These are phyloP conservation scores for Diplosoma virens DNA, from an alignment of 23 tunicate genomes.

Conservation along the genomic window DNA sequence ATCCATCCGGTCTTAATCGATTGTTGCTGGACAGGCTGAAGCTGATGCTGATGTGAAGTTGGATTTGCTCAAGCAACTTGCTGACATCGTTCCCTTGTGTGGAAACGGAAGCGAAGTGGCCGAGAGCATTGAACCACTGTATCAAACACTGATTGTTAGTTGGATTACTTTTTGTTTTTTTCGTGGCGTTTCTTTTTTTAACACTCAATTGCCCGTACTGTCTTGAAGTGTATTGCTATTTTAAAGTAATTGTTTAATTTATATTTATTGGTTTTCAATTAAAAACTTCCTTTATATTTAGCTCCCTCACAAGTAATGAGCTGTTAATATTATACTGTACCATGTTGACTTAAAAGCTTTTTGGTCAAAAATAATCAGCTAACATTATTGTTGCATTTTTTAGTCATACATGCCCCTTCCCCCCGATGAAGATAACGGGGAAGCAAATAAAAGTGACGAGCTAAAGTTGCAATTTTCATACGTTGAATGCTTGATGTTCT, in stretches of 20 bases:
- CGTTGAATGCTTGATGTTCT: slow-evolving; percentile 80
- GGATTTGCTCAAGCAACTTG: slow-evolving; percentile 58
- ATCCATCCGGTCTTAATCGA: not conserved
- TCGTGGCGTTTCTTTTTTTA: too few relatives aligned
- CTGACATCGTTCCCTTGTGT: slow-evolving; percentile 65
- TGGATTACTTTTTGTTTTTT: too few relatives aligned
- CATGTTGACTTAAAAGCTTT: not conserved
- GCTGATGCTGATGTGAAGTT: slow-evolving; percentile 45
- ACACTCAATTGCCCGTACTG: too few relatives aligned
- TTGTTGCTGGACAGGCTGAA: not conserved
- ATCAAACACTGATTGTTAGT: slow-evolving; percentile 52
- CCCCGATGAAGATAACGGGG: slow-evolving; percentile 33
- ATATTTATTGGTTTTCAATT: not conserved
- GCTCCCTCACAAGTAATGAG: not conserved
- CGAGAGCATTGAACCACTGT: slow-evolving; percentile 59
- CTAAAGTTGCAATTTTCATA: slow-evolving; percentile 77
- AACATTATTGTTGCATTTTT: not conserved
- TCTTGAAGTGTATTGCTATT: not conserved
- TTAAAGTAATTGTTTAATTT: not conserved
- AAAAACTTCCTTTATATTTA: too few relatives aligned
- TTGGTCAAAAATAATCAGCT: not conserved
- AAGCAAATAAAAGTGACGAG: slow-evolving; percentile 7
- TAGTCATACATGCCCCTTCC: slow-evolving; percentile 89
- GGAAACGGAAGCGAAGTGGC: slow-evolving; percentile 58
- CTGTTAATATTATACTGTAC: not conserved